Percentiles rank a stretch among this genome's conserved stretches.
These are phyloP conservation scores for Lagorchestes hirsutus DNA, from an alignment of 2,797 vertebrate genomes.

Conservation along the genomic window DNA sequence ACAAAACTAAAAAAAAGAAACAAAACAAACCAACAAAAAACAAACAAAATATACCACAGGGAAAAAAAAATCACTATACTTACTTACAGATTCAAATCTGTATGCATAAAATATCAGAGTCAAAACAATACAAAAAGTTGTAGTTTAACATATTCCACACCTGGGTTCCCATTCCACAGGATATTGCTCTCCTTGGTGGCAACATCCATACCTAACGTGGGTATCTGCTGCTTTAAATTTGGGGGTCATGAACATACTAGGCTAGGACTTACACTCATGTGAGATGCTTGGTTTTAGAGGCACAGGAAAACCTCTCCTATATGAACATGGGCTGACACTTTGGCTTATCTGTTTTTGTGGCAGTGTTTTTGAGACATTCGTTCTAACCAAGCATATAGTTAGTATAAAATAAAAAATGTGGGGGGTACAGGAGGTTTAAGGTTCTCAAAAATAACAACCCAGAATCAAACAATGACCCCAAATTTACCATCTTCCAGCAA, in stretches of 20 bases:
- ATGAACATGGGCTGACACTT: not conserved
- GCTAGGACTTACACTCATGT: slow-evolving; percentile 56
- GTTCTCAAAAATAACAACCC: slow-evolving; percentile 71
- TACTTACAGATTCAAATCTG: slow-evolving; percentile 85
- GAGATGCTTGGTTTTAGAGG: slow-evolving; percentile 58
- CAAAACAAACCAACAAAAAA: slow-evolving; percentile 39
- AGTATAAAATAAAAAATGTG: slow-evolving; percentile 51
- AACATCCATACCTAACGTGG: slow-evolving; percentile 34
- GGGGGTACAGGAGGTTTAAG: slow-evolving; percentile 55
- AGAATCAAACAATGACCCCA: slow-evolving; percentile 69
- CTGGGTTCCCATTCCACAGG: slow-evolving; percentile 55
- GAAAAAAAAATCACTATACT: slow-evolving; percentile 74
- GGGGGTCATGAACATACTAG: slow-evolving; percentile 59
- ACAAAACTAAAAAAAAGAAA: not conserved
- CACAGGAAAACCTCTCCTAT: slow-evolving; percentile 62
- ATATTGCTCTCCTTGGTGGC: slow-evolving; percentile 54
- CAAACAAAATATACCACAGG: slow-evolving; percentile 58
- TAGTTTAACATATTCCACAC: slow-evolving; percentile 73
- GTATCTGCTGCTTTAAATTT: slow-evolving; percentile 50
- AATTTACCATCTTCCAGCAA: slow-evolving; percentile 82
- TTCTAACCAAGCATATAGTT: slow-evolving; percentile 65
- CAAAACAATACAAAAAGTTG: slow-evolving; percentile 75
- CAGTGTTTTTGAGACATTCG: slow-evolving; percentile 43
- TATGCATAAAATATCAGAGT: slow-evolving; percentile 77
- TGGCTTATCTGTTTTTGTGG: slow-evolving; percentile 39